Evolutionary conservation across 1,140 invertebrate species (phyloP).

Genomic region (Mizuhopecten yessoensis): DNA sequence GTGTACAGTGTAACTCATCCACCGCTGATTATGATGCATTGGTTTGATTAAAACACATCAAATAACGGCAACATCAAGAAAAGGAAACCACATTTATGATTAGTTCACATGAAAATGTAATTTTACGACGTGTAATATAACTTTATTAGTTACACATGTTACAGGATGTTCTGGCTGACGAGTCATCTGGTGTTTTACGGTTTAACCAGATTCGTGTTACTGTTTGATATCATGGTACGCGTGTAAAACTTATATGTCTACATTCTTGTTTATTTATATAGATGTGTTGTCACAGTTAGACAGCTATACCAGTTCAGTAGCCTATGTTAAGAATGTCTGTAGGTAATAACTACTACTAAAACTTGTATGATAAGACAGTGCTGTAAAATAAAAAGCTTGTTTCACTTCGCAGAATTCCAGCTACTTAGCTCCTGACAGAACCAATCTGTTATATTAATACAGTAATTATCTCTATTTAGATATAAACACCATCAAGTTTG

Average conservation of each 20-base stretch:
- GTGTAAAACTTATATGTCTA: background rate
- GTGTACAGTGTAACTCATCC: background rate
- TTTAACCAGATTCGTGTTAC: no score
- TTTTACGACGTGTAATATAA: background rate
- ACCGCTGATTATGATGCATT: background rate
- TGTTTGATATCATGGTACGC: background rate
- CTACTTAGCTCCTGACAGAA: background rate
- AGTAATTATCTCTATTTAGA: background rate
- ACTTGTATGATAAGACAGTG: background rate
- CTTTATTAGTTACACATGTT: background rate
- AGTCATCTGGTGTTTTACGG: no score
- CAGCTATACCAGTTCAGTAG: background rate
- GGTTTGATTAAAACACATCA: background rate
- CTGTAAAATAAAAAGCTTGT: background rate
- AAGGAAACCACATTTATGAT: background rate
- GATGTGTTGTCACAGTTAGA: no score
- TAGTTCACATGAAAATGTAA: background rate
- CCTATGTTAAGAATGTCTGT: background rate
- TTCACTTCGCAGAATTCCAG: background rate
- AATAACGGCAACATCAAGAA: background rate
- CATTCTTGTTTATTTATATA: background rate
- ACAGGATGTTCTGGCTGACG: no score
- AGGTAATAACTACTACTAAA: background rate
- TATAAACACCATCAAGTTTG: background rate
- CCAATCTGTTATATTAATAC: background rate